Base-by-base conservation (phyloP, 2,113 vertebrate species). In the Pungitius pungitius region DNA sequence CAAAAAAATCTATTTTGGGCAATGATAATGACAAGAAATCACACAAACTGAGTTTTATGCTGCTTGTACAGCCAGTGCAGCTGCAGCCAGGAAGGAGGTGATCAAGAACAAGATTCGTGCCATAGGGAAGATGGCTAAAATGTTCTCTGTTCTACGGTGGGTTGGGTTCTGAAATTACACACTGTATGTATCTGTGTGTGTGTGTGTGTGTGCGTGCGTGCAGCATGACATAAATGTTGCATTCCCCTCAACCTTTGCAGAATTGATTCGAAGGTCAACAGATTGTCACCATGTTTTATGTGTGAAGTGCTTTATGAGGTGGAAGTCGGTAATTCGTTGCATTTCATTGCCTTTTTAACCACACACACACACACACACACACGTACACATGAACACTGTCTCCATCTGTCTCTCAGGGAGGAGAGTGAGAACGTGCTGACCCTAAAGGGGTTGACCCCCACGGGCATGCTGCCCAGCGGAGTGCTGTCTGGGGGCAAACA, bases 371-470 rank as follows among this genome's bases (percentile, higher is more conserved):
- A 58, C 51, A 56, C 54, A 45, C 40, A 37, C 65, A 60, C 57
- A 39, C 42, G 11, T 59, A 20, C 66, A 24, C 54, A 45, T n/a
- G 52, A 58, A 65, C 57, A 9, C 56, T n/a, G 6, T 40, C 33
- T 78, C 47, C 80, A 17, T 45, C 42, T 67, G 15, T 63, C 10
- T 79, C 58, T 61, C 87, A 95, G 94, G 85, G 94, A 95, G 92
- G 94, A 95, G 83, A 95, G 94, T 77, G 94, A 95, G 91, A 95
- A 95, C 40, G 94, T 95, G 74, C 84, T 95, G 91, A 95, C 94
- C 63, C 92, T 95, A 77, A 95, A 95, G 84, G 94, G 94, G 9
- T 79, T 95, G 84, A 95, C 94, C 39, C 94, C 94, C 1, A 95
- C 94, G 17, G 94, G 94, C 73, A 95, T 95, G 94, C 85, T 95